These are phyloP conservation scores for Atrina japonica DNA, from an alignment of 2,888 invertebrate genomes.

Conservation along the genomic window DNA sequence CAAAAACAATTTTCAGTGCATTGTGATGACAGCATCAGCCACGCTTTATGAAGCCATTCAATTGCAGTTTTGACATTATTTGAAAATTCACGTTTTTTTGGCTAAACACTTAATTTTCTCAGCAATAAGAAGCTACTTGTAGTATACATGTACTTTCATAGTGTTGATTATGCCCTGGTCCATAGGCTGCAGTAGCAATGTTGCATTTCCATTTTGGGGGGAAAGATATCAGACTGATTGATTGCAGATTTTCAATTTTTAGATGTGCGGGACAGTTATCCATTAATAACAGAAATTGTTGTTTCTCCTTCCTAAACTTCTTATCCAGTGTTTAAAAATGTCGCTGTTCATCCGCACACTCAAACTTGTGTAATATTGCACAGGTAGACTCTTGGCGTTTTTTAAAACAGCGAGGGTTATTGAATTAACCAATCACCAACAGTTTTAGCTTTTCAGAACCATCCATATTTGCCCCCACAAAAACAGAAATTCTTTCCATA, in stretches of 20 bases:
- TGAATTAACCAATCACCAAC: too few species aligned
- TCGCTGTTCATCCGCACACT: conserved; percentile 5
- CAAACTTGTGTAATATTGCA: not conserved
- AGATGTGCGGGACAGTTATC: too few species aligned
- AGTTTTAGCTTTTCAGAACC: conserved; percentile 6
- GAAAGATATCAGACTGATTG: not conserved
- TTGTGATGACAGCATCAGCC: too few species aligned
- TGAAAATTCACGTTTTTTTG: too few species aligned
- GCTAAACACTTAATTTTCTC: not conserved
- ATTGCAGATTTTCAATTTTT: conserved; percentile 4
- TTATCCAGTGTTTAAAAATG: too few species aligned
- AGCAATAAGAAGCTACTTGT: not conserved
- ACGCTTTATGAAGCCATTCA: too few species aligned
- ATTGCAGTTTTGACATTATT: too few species aligned
- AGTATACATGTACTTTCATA: not conserved
- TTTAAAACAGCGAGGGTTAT: too few species aligned
- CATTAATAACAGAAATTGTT: conserved; percentile 5
- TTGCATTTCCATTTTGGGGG: too few species aligned
- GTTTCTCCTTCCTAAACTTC: not conserved
- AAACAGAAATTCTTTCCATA: conserved; percentile 3
- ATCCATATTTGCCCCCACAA: not conserved
- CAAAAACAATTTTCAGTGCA: too few species aligned
- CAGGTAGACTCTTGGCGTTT: too few species aligned
- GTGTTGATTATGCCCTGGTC: not conserved
- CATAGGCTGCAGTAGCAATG: not conserved